phyloP scores from a whole-genome alignment of 2,888 invertebrate species.

The Caenorhabditis uteleia region DNA sequence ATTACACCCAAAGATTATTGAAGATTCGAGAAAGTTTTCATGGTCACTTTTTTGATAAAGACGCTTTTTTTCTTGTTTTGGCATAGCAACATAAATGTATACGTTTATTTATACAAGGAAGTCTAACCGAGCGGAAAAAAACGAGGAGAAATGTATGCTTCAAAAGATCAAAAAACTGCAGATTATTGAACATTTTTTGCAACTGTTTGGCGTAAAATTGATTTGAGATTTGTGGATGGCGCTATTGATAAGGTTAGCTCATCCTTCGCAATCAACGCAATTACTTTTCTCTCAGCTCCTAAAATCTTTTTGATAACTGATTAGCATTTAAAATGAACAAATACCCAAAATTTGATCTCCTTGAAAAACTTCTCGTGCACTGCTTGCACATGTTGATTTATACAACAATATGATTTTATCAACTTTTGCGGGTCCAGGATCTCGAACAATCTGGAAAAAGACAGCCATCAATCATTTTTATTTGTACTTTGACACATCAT shows the following conservation, averaged over 20 bases:
- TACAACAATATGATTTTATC: constrained; percentile 60
- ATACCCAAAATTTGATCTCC: constrained; percentile 4
- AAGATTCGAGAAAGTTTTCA: too few species aligned
- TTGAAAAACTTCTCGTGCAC: constrained; percentile 50
- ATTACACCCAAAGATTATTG: too few species aligned
- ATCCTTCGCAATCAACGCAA: constrained; percentile 56
- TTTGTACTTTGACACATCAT: too few species aligned
- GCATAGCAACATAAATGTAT: too few species aligned
- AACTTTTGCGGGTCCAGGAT: constrained; percentile 56
- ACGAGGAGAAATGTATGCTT: too few species aligned
- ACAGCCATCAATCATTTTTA: background rate
- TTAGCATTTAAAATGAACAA: too few species aligned
- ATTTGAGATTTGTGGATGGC: constrained; percentile 47
- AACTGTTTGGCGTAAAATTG: constrained; percentile 39
- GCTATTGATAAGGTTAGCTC: constrained; percentile 43
- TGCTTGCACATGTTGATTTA: constrained; percentile 51
- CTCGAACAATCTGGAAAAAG: constrained; percentile 55
- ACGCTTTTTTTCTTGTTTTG: too few species aligned
- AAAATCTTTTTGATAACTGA: background rate
- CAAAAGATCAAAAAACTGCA: too few species aligned
- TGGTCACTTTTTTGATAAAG: too few species aligned
- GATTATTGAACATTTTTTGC: too few species aligned
- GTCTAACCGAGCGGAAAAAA: too few species aligned
- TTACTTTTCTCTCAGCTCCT: constrained; percentile 47
- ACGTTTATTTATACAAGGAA: too few species aligned